Percentiles rank a stretch among this genome's conserved stretches.
phyloP scores from a whole-genome alignment of 2,113 vertebrate species.

The Leptobrachium ailaonicum region DNA sequence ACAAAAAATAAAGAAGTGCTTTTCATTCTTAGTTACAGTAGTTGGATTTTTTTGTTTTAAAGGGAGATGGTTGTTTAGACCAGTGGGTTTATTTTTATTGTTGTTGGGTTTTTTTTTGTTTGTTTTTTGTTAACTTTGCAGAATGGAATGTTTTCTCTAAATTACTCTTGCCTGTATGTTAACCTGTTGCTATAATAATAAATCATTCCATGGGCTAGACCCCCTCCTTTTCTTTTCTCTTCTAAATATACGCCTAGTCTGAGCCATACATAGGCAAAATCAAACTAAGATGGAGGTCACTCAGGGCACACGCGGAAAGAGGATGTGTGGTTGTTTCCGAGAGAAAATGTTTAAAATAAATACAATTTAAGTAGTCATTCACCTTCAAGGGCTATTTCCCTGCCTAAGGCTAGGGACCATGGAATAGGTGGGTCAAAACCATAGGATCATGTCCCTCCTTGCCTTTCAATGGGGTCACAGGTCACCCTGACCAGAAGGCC shows the following conservation, averaged over 20 bases:
- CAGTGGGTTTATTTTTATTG: too few species aligned
- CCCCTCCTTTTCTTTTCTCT: conserved; percentile 7
- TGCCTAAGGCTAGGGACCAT: conserved; percentile 30
- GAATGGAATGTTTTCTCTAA: too few species aligned
- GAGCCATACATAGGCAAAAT: background rate
- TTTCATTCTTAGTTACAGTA: too few species aligned
- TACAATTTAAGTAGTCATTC: conserved; percentile 44
- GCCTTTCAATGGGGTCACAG: conserved; percentile 41
- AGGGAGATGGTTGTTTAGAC: too few species aligned
- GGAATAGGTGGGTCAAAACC: conserved; percentile 42
- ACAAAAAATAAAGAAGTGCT: too few species aligned
- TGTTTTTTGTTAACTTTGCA: too few species aligned
- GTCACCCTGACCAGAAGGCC: conserved; percentile 43
- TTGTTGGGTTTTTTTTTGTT: too few species aligned
- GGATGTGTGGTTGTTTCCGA: conserved; percentile 46
- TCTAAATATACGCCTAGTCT: background rate
- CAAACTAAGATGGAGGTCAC: conserved; percentile 31
- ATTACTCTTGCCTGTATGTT: background rate
- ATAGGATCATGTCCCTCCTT: conserved; percentile 43
- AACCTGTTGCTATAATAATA: conserved; percentile 11
- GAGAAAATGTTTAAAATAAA: conserved; percentile 45
- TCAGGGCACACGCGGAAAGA: conserved; percentile 32
- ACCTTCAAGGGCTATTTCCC: conserved; percentile 27
- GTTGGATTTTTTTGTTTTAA: too few species aligned
- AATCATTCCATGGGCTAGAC: background rate